Percentiles rank a stretch among this genome's conserved stretches.
Conservation (phyloP, 2,888 invertebrate genomes). For the Philopedon plagiatum region DNA sequence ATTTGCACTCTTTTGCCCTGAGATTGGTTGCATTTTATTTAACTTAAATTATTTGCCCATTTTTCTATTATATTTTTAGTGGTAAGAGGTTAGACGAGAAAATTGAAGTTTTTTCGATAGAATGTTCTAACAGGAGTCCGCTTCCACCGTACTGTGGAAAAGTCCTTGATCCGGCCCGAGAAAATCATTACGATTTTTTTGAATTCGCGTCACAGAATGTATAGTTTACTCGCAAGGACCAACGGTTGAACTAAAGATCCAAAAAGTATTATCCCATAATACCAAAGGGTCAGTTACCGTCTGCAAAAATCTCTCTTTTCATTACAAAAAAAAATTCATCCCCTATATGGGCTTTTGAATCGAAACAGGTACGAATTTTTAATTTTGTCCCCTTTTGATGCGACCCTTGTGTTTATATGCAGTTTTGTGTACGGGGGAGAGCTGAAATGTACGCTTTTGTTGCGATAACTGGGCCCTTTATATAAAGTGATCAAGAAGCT, state of each 20-base stretch:
- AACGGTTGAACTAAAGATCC: constrained; percentile 43
- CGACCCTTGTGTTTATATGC: constrained; percentile 31
- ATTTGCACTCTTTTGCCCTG: constrained; percentile 66
- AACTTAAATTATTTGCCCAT: constrained; percentile 46
- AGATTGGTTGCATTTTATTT: constrained; percentile 63
- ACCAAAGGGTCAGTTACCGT: constrained; percentile 52
- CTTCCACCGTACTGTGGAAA: constrained; percentile 36
- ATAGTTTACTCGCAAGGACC: constrained; percentile 35
- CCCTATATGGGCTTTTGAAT: constrained; percentile 57
- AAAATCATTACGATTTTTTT: constrained; percentile 49
- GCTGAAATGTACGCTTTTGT: neutral
- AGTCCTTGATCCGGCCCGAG: constrained; percentile 52
- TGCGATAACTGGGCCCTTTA: too few species aligned
- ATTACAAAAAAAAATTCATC: constrained; percentile 59
- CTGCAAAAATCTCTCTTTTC: constrained; percentile 63
- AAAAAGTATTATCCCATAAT: constrained; percentile 26
- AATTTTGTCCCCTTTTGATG: constrained; percentile 57
- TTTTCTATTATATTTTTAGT: constrained; percentile 6
- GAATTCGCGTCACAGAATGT: constrained; percentile 15
- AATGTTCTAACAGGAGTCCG: constrained; percentile 26
- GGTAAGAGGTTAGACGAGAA: neutral
- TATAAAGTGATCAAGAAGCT: too few species aligned
- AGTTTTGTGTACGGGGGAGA: constrained; percentile 18
- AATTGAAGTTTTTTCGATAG: neutral
- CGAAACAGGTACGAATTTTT: constrained; percentile 64